Evolutionary conservation across 2,113 vertebrate species (phyloP).

Genomic region (Tragulus kanchil): DNA sequence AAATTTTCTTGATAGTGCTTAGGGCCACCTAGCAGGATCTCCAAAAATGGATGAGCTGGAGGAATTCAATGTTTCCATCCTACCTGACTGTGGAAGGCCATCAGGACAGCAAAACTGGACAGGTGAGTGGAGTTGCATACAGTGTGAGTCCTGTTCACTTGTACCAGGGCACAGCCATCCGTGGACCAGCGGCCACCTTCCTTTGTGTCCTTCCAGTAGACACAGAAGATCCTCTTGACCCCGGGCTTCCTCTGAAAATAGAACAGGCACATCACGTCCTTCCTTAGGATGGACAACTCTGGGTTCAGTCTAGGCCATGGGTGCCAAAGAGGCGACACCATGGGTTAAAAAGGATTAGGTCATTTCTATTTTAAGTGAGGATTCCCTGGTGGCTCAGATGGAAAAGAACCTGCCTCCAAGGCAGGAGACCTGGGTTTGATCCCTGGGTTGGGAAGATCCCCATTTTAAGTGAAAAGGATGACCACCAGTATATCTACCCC

Average conservation of each 20-base stretch:
- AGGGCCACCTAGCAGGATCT: neutral
- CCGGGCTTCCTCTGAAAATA: constrained; percentile 15
- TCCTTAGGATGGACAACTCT: neutral
- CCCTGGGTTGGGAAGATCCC: too few species aligned
- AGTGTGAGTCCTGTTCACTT: constrained; percentile 80
- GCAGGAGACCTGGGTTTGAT: too few species aligned
- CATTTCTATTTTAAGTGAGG: neutral
- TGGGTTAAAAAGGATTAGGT: neutral
- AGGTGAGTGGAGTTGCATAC: constrained; percentile 87
- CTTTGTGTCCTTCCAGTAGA: constrained; percentile 85
- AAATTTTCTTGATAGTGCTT: neutral
- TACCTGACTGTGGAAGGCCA: constrained; percentile 83
- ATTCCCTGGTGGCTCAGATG: too few species aligned
- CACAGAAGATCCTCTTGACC: constrained; percentile 75
- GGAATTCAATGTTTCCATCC: neutral
- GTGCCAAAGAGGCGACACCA: neutral
- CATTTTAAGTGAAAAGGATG: neutral
- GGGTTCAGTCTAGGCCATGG: rapidly evolving
- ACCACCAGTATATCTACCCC: neutral
- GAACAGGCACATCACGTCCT: neutral
- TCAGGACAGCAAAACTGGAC: constrained; percentile 90
- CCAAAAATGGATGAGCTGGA: neutral
- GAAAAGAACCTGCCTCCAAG: too few species aligned
- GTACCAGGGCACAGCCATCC: constrained; percentile 81
- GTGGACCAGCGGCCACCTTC: constrained; percentile 83